Evolutionary conservation across 2,113 vertebrate genomes (phyloP).

Genomic region (Sebastes schlegelii): DNA sequence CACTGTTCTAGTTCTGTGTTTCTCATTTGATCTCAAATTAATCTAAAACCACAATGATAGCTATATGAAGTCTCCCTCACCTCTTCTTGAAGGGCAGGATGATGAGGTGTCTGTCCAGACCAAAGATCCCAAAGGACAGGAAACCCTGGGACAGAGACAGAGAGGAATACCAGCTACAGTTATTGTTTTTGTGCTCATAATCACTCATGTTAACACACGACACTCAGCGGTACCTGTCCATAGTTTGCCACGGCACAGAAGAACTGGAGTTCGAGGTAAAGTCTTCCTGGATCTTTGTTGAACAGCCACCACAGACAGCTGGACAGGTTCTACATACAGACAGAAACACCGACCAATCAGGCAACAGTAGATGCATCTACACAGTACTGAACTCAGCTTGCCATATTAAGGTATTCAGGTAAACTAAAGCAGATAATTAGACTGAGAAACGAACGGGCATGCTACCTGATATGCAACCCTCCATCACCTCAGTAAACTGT

Average conservation of each 20-base stretch:
- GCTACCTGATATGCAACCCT: too few species aligned
- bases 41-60: background rate
- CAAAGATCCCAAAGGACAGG: slow-evolving; percentile 96
- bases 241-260: slow-evolving; percentile 98
- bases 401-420: too few species aligned
- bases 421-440: too few species aligned
- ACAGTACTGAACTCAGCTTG: too few species aligned
- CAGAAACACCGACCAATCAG: background rate
- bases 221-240: slow-evolving; percentile 88
- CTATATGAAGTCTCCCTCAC: slow-evolving; percentile 73
- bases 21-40: background rate
- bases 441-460: too few species aligned
- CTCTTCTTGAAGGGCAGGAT: slow-evolving; percentile 96
- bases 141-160: slow-evolving; percentile 87
- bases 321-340: slow-evolving; percentile 90
- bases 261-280: slow-evolving; percentile 97
- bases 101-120: slow-evolving; percentile 96
- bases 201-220: background rate
- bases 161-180: background rate
- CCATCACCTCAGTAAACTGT: too few species aligned
- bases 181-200: background rate
- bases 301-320: slow-evolving; percentile 99
- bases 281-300: slow-evolving; percentile 92
- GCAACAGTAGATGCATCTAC: background rate
- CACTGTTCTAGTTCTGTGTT: background rate